phyloP scores from a whole-genome alignment of 2,797 vertebrate genomes.

The Brachyalestes nurse region DNA sequence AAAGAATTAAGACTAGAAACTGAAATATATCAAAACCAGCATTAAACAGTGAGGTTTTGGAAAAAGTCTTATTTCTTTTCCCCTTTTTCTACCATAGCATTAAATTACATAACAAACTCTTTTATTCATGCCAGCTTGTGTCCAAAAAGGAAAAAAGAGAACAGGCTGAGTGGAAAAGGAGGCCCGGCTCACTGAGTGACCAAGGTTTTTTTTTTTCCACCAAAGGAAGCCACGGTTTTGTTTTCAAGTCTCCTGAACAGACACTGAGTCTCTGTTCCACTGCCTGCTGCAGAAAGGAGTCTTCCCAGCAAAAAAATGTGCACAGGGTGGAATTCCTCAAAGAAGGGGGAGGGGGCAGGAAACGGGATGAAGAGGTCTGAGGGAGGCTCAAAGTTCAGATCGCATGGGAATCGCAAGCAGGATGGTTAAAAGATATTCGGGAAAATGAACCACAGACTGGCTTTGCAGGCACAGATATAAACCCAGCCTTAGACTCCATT shows the following conservation, averaged over 20 bases:
- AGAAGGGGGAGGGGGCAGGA: constrained; percentile 59
- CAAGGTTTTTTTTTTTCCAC: constrained; percentile 34
- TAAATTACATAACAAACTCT: constrained; percentile 45
- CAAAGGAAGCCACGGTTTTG: constrained; percentile 52
- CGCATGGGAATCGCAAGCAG: constrained; percentile 61
- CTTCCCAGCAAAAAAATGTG: constrained; percentile 59
- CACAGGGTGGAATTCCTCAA: constrained; percentile 60
- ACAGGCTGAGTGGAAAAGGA: constrained; percentile 41
- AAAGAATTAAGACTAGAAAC: not conserved
- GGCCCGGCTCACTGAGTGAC: not conserved
- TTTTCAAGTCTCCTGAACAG: constrained; percentile 49
- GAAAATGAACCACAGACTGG: not conserved
- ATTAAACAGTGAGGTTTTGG: constrained; percentile 6
- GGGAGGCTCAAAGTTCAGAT: constrained; percentile 45
- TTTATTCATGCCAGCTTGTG: constrained; percentile 19
- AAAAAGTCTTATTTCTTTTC: not conserved
- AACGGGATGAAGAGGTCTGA: constrained; percentile 50
- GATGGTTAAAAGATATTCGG: constrained; percentile 43
- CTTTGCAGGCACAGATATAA: not conserved
- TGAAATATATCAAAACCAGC: not conserved
- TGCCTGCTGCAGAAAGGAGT: constrained; percentile 56
- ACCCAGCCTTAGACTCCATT: not conserved
- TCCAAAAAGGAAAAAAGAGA: constrained; percentile 31
- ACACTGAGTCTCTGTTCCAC: constrained; percentile 31
- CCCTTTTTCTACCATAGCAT: constrained; percentile 25